These are phyloP conservation scores for Cotesia chilonis DNA, from an alignment of 1,140 invertebrate genomes.

Conservation along the genomic window DNA sequence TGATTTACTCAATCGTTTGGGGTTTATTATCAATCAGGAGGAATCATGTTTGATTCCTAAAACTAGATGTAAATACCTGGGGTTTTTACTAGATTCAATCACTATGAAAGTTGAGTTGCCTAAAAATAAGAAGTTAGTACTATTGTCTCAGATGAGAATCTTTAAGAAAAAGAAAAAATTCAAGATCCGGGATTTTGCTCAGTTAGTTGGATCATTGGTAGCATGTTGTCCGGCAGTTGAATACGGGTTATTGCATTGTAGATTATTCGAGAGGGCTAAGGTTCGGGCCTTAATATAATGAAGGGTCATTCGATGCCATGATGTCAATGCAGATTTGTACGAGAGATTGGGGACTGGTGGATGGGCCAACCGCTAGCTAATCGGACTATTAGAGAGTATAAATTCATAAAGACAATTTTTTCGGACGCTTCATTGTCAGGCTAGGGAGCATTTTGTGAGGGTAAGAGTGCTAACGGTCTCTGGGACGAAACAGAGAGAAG, in stretches of 20 bases:
- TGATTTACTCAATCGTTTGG: conserved; percentile 24
- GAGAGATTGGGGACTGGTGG: conserved; percentile 21
- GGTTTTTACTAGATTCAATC: conserved; percentile 16
- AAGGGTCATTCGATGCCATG: background rate
- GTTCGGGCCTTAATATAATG: background rate
- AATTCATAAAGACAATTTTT: conserved; percentile 42
- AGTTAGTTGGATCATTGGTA: conserved; percentile 4
- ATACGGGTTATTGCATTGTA: conserved; percentile 17
- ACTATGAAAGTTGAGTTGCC: conserved; percentile 17
- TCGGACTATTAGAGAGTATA: conserved; percentile 1
- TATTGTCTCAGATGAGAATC: background rate
- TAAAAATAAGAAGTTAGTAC: background rate
- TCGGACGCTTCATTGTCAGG: conserved; percentile 46
- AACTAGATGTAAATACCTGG: conserved; percentile 21
- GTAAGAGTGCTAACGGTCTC: conserved; percentile 39
- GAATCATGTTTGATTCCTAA: conserved; percentile 6
- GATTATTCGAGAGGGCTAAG: conserved; percentile 14
- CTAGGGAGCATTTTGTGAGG: conserved; percentile 43
- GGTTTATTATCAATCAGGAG: conserved; percentile 18
- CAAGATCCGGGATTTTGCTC: conserved; percentile 15
- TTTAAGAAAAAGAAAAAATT: conserved; percentile 12
- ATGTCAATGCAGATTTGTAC: conserved; percentile 5
- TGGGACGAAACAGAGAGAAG: conserved; percentile 39
- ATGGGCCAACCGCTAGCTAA: background rate
- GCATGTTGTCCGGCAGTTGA: conserved; percentile 14